phyloP scores from a whole-genome alignment of 1,140 invertebrate genomes.

The Parapsyche elsis region DNA sequence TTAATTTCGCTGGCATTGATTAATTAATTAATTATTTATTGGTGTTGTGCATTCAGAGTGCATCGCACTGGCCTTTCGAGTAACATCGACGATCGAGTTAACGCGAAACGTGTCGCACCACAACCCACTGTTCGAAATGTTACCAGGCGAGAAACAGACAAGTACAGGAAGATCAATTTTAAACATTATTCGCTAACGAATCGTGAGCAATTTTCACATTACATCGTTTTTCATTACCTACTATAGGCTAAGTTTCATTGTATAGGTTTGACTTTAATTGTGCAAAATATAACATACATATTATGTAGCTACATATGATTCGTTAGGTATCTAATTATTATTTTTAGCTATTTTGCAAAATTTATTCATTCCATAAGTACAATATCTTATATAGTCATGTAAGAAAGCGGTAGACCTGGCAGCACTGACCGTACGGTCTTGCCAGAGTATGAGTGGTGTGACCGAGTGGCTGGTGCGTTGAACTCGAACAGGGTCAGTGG shows the following conservation, averaged over 20 bases:
- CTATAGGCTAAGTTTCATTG: too few species aligned
- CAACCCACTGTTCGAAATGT: not conserved
- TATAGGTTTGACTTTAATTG: too few species aligned
- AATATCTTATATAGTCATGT: not conserved
- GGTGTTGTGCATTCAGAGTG: slow-evolving; percentile 23
- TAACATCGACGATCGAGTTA: not conserved
- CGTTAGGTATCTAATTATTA: too few species aligned
- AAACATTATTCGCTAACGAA: too few species aligned
- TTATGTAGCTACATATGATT: too few species aligned
- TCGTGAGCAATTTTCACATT: too few species aligned
- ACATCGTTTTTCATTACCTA: too few species aligned
- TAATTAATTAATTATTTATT: not conserved
- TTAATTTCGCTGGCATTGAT: too few species aligned
- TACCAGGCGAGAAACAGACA: not conserved
- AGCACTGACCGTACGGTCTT: slow-evolving; percentile 11
- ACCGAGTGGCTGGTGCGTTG: slow-evolving; percentile 17
- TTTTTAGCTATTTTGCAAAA: too few species aligned
- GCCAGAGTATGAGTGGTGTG: slow-evolving; percentile 20
- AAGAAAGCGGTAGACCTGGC: not conserved
- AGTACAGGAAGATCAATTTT: too few species aligned
- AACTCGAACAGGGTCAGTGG: slow-evolving; percentile 28
- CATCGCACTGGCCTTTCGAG: not conserved
- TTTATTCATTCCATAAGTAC: too few species aligned
- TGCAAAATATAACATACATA: too few species aligned
- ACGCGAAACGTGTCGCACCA: slow-evolving; percentile 1